A percentile compares a stretch with the other conserved stretches of the same genome.
phyloP scores from a whole-genome alignment of 2,888 invertebrate genomes.

The Phytoseiulus persimilis region DNA sequence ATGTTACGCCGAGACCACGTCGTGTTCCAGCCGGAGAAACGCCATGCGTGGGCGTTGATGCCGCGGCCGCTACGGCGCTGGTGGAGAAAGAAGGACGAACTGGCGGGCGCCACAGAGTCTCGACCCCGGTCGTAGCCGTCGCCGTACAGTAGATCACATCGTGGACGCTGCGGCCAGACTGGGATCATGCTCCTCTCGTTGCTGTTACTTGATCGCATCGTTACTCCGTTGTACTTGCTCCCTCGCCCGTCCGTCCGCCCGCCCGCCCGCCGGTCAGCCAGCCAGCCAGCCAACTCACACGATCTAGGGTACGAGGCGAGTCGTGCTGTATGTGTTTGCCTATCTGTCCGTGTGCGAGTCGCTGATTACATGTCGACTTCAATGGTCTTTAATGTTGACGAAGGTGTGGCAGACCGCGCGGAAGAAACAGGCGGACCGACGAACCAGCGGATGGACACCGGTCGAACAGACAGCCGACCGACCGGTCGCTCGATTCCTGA shows the following conservation, averaged over 20 bases:
- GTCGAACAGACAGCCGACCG: conserved; percentile 5
- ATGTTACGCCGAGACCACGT: not conserved
- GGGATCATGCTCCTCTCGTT: not conserved
- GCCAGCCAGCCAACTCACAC: not conserved
- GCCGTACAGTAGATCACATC: not conserved
- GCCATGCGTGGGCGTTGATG: not conserved
- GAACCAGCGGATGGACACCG: not conserved
- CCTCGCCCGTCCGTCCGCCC: not conserved
- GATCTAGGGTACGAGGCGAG: not conserved
- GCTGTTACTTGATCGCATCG: not conserved
- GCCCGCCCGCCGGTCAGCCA: too few species aligned
- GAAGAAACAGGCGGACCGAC: not conserved
- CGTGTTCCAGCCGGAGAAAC: not conserved
- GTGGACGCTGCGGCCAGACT: not conserved
- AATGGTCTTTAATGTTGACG: not conserved
- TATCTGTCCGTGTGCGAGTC: not conserved
- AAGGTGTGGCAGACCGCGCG: conserved; percentile 5
- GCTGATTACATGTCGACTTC: conserved; percentile 5
- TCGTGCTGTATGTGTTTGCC: not conserved
- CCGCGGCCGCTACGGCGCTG: not conserved
- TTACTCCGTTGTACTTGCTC: not conserved
- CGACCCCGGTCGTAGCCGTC: not conserved
- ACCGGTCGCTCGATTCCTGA: not conserved
- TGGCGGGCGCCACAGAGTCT: not conserved
- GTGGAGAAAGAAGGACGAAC: not conserved